phyloP scores from a whole-genome alignment of 2,113 vertebrate genomes.

The Mesembrinibis cayennensis region DNA sequence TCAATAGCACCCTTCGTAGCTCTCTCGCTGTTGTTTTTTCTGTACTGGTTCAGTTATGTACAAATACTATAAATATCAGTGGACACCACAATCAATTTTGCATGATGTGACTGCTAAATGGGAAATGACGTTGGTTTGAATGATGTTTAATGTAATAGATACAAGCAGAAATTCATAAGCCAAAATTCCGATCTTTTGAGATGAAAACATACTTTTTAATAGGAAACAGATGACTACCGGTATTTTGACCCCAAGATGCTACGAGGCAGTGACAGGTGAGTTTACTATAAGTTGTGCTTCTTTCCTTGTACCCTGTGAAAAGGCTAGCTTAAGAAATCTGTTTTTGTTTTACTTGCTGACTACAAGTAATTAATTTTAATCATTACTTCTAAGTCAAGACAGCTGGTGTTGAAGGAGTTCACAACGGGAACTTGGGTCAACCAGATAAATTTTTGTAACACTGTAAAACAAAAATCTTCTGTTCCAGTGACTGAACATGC shows the following conservation, averaged over 20 bases:
- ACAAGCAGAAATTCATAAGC: neutral
- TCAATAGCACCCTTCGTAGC: neutral
- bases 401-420: neutral
- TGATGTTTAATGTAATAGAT: neutral
- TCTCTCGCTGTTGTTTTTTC: neutral
- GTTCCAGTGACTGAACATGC: neutral
- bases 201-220: slow-evolving; percentile 28
- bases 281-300: neutral
- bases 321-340: neutral
- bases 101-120: neutral
- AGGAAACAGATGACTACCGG: slow-evolving; percentile 98
- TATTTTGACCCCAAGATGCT: slow-evolving; percentile 99
- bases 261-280: slow-evolving; percentile 93
- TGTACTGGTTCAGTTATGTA: neutral
- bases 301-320: neutral
- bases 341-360: neutral
- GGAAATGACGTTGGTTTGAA: neutral
- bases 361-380: neutral
- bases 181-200: neutral
- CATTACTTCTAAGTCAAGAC: neutral
- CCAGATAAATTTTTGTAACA: neutral
- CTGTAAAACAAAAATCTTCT: neutral
- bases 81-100: neutral
- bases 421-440: neutral
- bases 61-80: neutral